Evolutionary conservation across 2,113 vertebrate genomes (phyloP).

Genomic region (Cryptomyrus ogoouensis): DNA sequence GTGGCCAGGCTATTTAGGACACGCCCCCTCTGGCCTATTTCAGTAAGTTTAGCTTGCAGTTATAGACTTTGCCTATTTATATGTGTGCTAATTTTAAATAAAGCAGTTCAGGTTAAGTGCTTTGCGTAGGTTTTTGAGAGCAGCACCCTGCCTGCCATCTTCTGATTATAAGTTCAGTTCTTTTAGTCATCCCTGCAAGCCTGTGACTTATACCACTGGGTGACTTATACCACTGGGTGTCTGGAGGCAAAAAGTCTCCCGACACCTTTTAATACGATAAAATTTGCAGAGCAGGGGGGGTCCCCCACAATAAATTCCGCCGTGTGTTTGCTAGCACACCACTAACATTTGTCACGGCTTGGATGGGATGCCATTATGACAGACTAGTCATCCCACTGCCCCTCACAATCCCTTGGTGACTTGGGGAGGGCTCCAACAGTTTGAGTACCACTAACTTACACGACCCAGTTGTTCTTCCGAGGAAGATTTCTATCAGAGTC

Average conservation of each 20-base stretch:
- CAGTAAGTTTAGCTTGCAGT: not conserved
- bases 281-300: not conserved
- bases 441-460: not conserved
- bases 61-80: not conserved
- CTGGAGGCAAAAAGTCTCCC: not conserved
- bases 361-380: not conserved
- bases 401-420: not conserved
- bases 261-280: not conserved
- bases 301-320: not conserved
- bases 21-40: not conserved
- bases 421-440: not conserved
- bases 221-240: not conserved
- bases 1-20: not conserved
- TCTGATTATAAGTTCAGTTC: not conserved
- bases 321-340: not conserved
- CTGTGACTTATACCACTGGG: not conserved
- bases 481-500: not conserved
- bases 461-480: not conserved
- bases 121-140: not conserved
- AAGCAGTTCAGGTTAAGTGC: not conserved
- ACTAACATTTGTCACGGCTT: not conserved
- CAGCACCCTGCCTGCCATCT: not conserved
- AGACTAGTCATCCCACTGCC: not conserved
- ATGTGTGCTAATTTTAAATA: not conserved
- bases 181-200: not conserved